Evolutionary conservation across 2,797 vertebrate species (phyloP).

Genomic region (Chloroceryle inda): DNA sequence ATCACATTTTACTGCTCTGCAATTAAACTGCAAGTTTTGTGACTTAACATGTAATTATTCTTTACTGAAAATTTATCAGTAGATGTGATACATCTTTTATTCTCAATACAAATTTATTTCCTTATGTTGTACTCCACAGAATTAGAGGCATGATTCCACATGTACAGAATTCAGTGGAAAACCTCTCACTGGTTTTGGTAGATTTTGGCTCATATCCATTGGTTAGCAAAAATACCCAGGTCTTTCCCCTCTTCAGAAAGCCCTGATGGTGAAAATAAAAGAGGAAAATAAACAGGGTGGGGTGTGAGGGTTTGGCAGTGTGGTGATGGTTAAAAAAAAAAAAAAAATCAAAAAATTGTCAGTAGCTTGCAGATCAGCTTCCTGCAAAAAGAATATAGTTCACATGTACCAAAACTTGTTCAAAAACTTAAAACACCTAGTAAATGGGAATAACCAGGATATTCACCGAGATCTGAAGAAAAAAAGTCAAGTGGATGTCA

Average conservation of each 20-base stretch:
- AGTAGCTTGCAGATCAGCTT: neutral
- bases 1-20: neutral
- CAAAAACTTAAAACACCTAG: neutral
- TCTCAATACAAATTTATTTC: neutral
- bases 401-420: neutral
- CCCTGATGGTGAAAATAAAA: too few species aligned
- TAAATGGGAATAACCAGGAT: neutral
- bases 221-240: neutral
- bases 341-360: neutral
- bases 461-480: neutral
- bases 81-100: neutral
- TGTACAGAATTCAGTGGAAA: neutral
- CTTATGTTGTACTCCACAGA: neutral
- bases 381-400: neutral
- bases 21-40: neutral
- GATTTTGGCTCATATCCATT: neutral
- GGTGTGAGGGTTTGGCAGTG: too few species aligned
- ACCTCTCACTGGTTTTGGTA: neutral
- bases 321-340: too few species aligned
- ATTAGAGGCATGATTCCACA: neutral
- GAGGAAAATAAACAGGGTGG: too few species aligned
- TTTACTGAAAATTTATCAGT: neutral
- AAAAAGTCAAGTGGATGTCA: neutral
- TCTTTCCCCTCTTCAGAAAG: neutral
- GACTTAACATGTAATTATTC: neutral